Percentiles rank a stretch among this genome's conserved stretches.
phyloP scores from a whole-genome alignment of 2,113 vertebrate genomes.

The Colinus virginianus region DNA sequence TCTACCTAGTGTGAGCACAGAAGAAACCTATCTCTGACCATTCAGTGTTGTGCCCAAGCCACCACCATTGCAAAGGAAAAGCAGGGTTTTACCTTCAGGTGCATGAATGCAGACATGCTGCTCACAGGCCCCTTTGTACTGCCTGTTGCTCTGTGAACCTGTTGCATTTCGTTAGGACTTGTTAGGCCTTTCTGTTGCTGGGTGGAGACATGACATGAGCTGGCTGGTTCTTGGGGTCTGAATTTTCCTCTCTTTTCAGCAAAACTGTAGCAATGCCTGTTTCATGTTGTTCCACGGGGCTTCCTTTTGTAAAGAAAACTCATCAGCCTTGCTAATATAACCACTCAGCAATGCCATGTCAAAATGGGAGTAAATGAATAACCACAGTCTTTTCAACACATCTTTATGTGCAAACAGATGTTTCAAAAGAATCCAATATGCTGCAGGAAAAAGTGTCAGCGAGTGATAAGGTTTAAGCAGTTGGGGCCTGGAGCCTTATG shows the following conservation, averaged over 20 bases:
- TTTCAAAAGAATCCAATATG: slow-evolving; percentile 55
- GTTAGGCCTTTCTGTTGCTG: slow-evolving; percentile 45
- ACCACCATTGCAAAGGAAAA: background rate
- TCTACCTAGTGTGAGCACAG: background rate
- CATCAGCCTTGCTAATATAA: slow-evolving; percentile 65
- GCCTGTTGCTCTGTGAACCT: slow-evolving; percentile 12
- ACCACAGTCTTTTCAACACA: slow-evolving; percentile 70
- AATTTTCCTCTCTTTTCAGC: slow-evolving; percentile 55
- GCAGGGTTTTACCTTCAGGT: background rate
- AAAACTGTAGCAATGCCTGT: slow-evolving; percentile 43
- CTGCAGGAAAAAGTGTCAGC: slow-evolving; percentile 14
- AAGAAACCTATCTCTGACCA: background rate
- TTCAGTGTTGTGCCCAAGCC: background rate
- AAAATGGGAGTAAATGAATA: slow-evolving; percentile 70
- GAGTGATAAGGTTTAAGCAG: background rate
- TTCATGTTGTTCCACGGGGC: slow-evolving; percentile 57
- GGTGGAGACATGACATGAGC: slow-evolving; percentile 50
- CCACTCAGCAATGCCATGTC: slow-evolving; percentile 62
- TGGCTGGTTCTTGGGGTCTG: slow-evolving; percentile 32
- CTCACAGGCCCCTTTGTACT: background rate
- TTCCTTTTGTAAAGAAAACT: slow-evolving; percentile 67
- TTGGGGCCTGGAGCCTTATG: background rate
- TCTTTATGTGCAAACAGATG: slow-evolving; percentile 62
- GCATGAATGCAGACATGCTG: background rate
- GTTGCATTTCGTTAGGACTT: slow-evolving; percentile 61